Conservation (phyloP, 1,140 invertebrate species). For the Parapsyche elsis region DNA sequence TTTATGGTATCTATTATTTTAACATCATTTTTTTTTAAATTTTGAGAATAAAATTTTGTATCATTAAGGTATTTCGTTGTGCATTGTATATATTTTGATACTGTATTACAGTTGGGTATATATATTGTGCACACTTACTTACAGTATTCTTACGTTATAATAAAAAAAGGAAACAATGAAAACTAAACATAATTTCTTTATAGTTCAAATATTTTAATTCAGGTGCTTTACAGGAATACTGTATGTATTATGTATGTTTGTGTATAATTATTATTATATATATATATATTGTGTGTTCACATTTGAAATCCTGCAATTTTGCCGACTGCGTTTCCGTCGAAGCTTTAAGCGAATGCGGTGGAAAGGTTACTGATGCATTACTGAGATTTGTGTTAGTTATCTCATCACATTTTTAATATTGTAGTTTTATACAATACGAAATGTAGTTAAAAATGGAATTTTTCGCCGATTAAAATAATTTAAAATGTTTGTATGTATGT, state of each 20-base stretch:
- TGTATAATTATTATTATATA: background rate
- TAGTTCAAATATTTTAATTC: slow-evolving; percentile 7
- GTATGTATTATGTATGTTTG: background rate
- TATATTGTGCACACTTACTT: background rate
- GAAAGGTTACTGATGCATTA: background rate
- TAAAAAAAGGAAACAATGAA: background rate
- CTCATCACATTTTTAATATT: background rate
- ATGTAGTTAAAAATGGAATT: too few relatives aligned
- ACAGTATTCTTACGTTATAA: background rate
- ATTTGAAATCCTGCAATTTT: too few relatives aligned
- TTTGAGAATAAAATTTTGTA: too few relatives aligned
- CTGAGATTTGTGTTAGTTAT: too few relatives aligned
- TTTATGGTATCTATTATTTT: slow-evolving; percentile 2
- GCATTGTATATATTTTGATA: background rate
- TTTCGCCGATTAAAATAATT: too few relatives aligned
- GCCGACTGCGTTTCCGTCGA: background rate
- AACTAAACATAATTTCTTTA: background rate
- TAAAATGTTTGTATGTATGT: too few relatives aligned
- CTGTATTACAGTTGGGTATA: background rate
- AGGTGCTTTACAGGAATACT: background rate
- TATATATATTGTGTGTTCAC: too few relatives aligned
- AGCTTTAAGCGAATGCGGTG: background rate
- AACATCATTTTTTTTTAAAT: background rate
- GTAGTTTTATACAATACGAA: slow-evolving; percentile 5
- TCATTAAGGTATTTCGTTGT: background rate